Base-by-base conservation (phyloP, 2,888 invertebrate genomes). In the Holacanthella duospinosa region DNA sequence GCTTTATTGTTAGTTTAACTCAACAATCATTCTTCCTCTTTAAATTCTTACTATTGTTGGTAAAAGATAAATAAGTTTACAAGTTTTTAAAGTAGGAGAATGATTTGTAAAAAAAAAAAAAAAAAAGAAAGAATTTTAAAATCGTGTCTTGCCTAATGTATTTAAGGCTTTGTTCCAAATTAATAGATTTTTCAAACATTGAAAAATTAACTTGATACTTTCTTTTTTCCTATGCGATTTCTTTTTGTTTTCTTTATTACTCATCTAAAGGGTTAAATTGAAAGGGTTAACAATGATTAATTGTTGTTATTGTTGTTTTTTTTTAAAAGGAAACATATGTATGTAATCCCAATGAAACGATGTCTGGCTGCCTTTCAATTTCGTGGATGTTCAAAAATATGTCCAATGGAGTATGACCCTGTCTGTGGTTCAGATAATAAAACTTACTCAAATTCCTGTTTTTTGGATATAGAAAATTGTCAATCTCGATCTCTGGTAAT, bases 381-480 rank as follows among this genome's bases (percentile, higher is more conserved):
- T 79, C 84, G 86, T 55, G 92, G 92, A 58, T 93, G 92, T 75
- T 88, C 88, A 57, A 85, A 87, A 74, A 90, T 92, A 71, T 92
- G 92, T 74, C 87, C 91, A 9, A 83, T 87, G 0, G 88, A 88
- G 74, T 92, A 86, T 79, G 90, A 93, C 75, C 92, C 93, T 0
- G 89, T 93, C 4, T 94, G 94, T 77, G 94, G 92, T n/a, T 88
- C 88, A 1, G 93, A 94, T 75, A 84, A 85, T 66, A 89, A 87
- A 82, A 93, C 93, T 0, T 94, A 94, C 82, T 89, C 92, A 75
- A 94, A 94, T 79, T 87, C 87, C 72, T 94, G 94, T 78, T 89
- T 93, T 82, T 79, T 94, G 74, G 87, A 89, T 76, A 88, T 92
- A 79, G 93, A 93, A 78, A 92, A 90, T 74, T 94, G 92, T 77